Base-by-base conservation (phyloP, 2,113 vertebrate species). In the Paramisgurnus dabryanus region DNA sequence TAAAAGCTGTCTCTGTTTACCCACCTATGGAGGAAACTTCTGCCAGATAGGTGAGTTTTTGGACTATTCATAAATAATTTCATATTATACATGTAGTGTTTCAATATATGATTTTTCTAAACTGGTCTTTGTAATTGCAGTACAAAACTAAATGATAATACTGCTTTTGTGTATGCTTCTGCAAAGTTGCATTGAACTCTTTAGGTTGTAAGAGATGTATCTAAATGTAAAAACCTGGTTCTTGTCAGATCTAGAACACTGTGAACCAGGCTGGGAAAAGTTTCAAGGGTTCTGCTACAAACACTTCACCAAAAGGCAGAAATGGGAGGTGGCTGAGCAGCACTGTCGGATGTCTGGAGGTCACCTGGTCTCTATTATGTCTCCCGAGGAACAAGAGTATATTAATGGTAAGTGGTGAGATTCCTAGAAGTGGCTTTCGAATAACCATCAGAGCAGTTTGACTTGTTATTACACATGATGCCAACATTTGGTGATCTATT, bases 201-300 rank as follows among this genome's bases (percentile, higher is more conserved):
- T 13, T 22, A 13, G 13, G 15, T 12, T 50, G 49, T 49, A 50
- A 53, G 9, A 49, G 15, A 53, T 11, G 5, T 53, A 13, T 53
- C 0, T 50, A 4, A 50, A 53, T 13, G 50, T 53, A 15, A 12
- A 50, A 34, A 34, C 4, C n/a, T 57, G 55, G 15, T 57, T 57
- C 17, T 58, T 58, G 55, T 43, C 27, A 99, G 96, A 95, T 45
- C 83, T 94, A 83, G 83, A 88, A 70, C 84, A 81, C 18, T 99
- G 97, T 83, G 94, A 93, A 61, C 89, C 91, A 0, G 94, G 94
- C 84, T 99, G 97, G 97, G 94, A 95, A 58, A 90, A 92, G 87
- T 99, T 97, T 86, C 96, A 98, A 68, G 93, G 96, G 4, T 94
- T 93, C 70, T 99, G 97, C 83, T 99, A 98, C 86, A 95, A 87